These are phyloP conservation scores for Theocolax elegans DNA, from an alignment of 1,140 invertebrate genomes.

Conservation along the genomic window DNA sequence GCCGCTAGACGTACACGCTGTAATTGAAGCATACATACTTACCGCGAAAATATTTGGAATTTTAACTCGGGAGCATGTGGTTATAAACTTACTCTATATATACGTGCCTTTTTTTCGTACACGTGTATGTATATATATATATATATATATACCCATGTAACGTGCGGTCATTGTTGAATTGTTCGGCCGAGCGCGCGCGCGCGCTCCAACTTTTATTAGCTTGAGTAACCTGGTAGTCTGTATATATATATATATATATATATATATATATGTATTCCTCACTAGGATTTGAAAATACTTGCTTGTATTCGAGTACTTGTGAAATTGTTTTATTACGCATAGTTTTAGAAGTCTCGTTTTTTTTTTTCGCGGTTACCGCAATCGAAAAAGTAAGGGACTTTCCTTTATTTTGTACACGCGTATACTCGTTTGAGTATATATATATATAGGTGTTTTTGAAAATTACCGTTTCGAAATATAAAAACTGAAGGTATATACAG, in stretches of 20 bases:
- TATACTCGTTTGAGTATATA: too few species aligned
- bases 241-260: too few species aligned
- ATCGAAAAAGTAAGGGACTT: too few species aligned
- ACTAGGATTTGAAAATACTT: slow-evolving; percentile 17
- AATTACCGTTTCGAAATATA: too few species aligned
- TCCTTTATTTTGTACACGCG: too few species aligned
- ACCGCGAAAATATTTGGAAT: not conserved
- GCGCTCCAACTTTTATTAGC: slow-evolving; percentile 24
- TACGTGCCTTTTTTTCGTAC: not conserved
- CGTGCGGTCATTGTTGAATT: slow-evolving; percentile 1
- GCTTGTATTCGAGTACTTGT: slow-evolving; percentile 2
- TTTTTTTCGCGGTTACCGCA: too few species aligned
- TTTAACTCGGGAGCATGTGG: not conserved
- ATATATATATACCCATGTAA: not conserved
- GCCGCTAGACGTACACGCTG: not conserved
- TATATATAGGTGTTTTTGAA: too few species aligned
- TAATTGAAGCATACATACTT: not conserved
- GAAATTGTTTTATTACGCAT: slow-evolving; percentile 32
- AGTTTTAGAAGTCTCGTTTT: too few species aligned
- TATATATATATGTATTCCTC: too few species aligned
- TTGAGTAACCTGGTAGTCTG: slow-evolving; percentile 18
- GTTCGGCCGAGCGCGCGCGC: slow-evolving; percentile 29
- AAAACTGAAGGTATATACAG: too few species aligned
- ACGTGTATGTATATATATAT: not conserved
- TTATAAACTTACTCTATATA: not conserved